phyloP scores from a whole-genome alignment of 2,888 invertebrate species.

The Campopleginae sp. region DNA sequence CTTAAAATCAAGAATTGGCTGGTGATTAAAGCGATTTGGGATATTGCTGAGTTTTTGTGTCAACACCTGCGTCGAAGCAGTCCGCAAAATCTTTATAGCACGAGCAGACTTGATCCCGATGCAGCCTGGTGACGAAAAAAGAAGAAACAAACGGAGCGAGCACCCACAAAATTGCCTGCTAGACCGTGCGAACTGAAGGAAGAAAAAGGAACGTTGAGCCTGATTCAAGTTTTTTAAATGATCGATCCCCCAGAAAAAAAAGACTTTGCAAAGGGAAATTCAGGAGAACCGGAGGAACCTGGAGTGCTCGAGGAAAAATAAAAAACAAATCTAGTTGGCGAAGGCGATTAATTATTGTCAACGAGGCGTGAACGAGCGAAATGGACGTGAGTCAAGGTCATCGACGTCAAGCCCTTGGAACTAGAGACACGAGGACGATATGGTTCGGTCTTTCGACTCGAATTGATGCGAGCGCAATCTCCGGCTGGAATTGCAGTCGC shows the following conservation, averaged over 20 bases:
- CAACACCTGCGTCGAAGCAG: constrained; percentile 70
- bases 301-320: constrained; percentile 14
- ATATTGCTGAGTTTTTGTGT: constrained; percentile 60
- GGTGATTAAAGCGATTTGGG: constrained; percentile 70
- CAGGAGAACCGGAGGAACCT: background rate
- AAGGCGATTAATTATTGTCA: constrained; percentile 62
- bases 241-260: constrained; percentile 13
- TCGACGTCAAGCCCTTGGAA: constrained; percentile 40
- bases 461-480: constrained; percentile 26
- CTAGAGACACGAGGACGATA: constrained; percentile 58
- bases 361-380: constrained; percentile 63
- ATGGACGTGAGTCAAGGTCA: constrained; percentile 55
- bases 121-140: background rate
- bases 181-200: background rate
- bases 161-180: constrained; percentile 7
- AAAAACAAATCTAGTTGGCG: constrained; percentile 39
- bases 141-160: constrained; percentile 7
- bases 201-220: constrained; percentile 1
- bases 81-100: constrained; percentile 67
- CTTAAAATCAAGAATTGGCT: constrained; percentile 56
- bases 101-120: constrained; percentile 42
- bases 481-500: constrained; percentile 23
- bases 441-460: constrained; percentile 18
- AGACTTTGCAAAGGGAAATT: background rate
- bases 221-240: constrained; percentile 45